Base-by-base conservation (phyloP, 2,888 invertebrate genomes). In the Synergus laeviventris region DNA sequence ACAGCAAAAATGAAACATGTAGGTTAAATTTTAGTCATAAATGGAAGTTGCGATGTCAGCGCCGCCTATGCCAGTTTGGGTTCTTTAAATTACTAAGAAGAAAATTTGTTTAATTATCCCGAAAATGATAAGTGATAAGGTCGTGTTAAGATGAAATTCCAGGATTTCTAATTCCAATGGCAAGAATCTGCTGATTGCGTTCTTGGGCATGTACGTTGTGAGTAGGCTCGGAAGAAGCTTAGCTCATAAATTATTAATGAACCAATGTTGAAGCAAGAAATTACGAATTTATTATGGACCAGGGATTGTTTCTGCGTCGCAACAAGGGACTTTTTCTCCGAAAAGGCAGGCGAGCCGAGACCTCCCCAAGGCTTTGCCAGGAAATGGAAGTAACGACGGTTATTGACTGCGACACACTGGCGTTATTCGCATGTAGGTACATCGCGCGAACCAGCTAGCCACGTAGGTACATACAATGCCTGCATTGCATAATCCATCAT, bases 331-430 rank as follows among this genome's bases (percentile, higher is more conserved):
- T 45, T 66, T 66, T 24, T 16, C 16, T 45, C 66, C 45, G 42
- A 66, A 66, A 42, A 21, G 42, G 14, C 18, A 45, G 45, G 12
- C 60, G 60, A 61, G 60, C 31, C 60, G 31, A 66, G 24, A 42
- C 64, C 11, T 21, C 4, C 62, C 62, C 12, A 42, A 66, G 45
- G 3, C 42, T 66, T 66, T 66, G 66, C 66, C 66, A 66, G 66
- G 66, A 66, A 66, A 66, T 66, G 62, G 56, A 64, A 64, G 36
- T 24, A 31, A 54, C 73, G 36, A 54, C 59, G 56, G 56, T 64
- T 75, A 75, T 75, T 75, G 75, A 64, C 74, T 49, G 74, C 14
- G 60, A 61, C 61, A 73, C 73, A 62, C 49, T 75, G 45, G 59
- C 61, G 39, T 42, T 61, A 61, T 75, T 75, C 61, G 45, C 61